Evolutionary conservation across 2,113 vertebrate species (phyloP).

Genomic region (Corynorhinus townsendii): DNA sequence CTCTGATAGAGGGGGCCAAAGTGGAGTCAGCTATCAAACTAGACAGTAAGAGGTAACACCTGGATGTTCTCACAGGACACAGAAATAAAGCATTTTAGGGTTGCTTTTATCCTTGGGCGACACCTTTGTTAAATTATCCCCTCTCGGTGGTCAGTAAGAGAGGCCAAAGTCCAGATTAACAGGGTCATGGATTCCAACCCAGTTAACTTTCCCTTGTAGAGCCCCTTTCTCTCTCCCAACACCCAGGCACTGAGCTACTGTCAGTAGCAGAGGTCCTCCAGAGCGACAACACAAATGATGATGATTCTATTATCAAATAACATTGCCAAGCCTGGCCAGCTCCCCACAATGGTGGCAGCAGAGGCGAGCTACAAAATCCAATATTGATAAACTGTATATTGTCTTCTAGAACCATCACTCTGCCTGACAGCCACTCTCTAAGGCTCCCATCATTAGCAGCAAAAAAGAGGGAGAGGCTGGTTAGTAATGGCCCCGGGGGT

Average conservation of each 20-base stretch:
- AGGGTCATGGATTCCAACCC: background rate
- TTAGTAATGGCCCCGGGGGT: background rate
- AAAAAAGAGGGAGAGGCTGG: background rate
- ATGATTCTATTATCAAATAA: constrained; percentile 44
- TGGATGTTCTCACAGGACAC: background rate
- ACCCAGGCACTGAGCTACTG: background rate
- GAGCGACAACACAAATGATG: constrained; percentile 30
- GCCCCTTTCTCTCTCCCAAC: background rate
- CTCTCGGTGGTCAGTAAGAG: background rate
- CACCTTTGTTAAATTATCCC: background rate
- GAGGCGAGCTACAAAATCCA: constrained; percentile 32
- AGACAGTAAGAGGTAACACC: background rate
- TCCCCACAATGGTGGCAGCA: background rate
- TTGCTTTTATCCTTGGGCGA: background rate
- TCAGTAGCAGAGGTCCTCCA: background rate
- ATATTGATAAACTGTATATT: constrained; percentile 36
- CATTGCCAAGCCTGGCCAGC: constrained; percentile 33
- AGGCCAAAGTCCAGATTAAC: background rate
- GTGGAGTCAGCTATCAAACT: background rate
- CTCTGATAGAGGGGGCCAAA: background rate
- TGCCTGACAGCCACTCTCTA: constrained; percentile 29
- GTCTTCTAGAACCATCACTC: constrained; percentile 44
- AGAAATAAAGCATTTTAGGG: constrained; percentile 12
- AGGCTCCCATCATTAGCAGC: constrained; percentile 1
- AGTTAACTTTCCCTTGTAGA: constrained; percentile 3